A percentile compares a stretch with the other conserved stretches of the same genome.
Evolutionary conservation across 2,888 invertebrate genomes (phyloP).

Genomic region (Cinara cedri): DNA sequence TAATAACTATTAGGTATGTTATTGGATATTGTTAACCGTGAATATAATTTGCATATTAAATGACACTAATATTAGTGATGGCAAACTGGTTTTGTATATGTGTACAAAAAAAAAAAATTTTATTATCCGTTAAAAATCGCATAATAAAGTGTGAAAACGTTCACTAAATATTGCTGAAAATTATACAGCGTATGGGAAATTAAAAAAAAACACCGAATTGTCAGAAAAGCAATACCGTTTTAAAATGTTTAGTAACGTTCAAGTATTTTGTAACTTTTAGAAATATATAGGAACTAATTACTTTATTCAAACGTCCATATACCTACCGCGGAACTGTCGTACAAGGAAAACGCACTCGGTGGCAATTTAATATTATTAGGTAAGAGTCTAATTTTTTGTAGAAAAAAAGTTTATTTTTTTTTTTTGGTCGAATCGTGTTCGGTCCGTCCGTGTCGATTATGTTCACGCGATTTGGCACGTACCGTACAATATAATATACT

Average conservation of each 20-base stretch:
- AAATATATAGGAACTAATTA: too few species aligned
- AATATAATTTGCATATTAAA: slow-evolving; percentile 28
- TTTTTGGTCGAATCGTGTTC: slow-evolving; percentile 22
- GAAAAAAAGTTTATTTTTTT: background rate
- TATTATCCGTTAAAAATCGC: slow-evolving; percentile 13
- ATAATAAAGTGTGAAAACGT: background rate
- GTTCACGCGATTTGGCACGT: slow-evolving; percentile 55
- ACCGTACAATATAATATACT: too few species aligned
- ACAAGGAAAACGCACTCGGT: slow-evolving; percentile 29
- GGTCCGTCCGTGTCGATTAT: slow-evolving; percentile 55
- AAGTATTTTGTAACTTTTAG: too few species aligned
- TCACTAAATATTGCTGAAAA: too few species aligned
- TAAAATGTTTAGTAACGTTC: too few species aligned
- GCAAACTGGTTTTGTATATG: slow-evolving; percentile 25
- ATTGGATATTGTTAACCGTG: slow-evolving; percentile 24
- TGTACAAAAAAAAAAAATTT: too few species aligned
- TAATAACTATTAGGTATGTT: slow-evolving; percentile 25
- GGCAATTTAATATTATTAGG: slow-evolving; percentile 19
- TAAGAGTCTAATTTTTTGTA: slow-evolving; percentile 42
- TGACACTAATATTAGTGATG: slow-evolving; percentile 4
- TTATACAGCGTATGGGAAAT: too few species aligned
- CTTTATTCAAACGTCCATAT: slow-evolving; percentile 6
- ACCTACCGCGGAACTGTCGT: too few species aligned
- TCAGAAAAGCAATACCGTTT: too few species aligned
- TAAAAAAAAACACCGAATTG: too few species aligned